Conservation (phyloP, 1,140 invertebrate genomes). For the Drosophila grimshawi region DNA sequence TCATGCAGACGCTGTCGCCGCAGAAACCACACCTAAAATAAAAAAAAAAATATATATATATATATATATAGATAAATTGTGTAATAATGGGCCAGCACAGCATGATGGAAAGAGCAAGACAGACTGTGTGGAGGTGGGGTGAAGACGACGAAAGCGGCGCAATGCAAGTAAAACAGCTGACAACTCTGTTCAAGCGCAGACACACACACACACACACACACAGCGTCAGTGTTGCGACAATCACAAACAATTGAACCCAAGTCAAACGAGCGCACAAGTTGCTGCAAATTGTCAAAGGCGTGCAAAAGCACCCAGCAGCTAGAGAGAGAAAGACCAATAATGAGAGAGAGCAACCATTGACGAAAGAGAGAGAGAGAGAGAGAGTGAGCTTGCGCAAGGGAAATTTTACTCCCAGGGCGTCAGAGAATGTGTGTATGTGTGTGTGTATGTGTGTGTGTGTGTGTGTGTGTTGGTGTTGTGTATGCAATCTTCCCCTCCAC, state of each 20-base stretch:
- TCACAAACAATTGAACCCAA: constrained; percentile 83
- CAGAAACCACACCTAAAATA: constrained; percentile 80
- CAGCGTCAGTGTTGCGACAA: constrained; percentile 60
- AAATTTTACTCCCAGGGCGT: constrained; percentile 56
- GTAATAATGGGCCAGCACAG: constrained; percentile 66
- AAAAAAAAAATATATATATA: constrained; percentile 33
- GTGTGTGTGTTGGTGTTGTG: neutral
- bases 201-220: constrained; percentile 38
- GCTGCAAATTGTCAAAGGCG: constrained; percentile 82
- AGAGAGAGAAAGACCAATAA: constrained; percentile 20
- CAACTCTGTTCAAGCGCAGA: constrained; percentile 67
- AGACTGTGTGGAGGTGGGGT: neutral
- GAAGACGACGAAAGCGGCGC: constrained; percentile 18
- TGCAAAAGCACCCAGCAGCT: constrained; percentile 48
- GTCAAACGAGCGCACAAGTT: constrained; percentile 83
- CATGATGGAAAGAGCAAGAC: constrained; percentile 27
- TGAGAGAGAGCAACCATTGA: constrained; percentile 2
- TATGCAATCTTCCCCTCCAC: constrained; percentile 33
- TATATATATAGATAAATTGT: constrained; percentile 61
- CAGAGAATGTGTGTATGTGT: neutral
- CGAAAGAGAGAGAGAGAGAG: neutral
- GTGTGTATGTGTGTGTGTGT: neutral
- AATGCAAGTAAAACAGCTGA: constrained; percentile 79
- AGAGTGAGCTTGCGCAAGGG: constrained; percentile 61
- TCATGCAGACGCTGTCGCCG: constrained; percentile 58